Percentiles rank a stretch among this genome's conserved stretches.
Evolutionary conservation across 2,888 invertebrate genomes (phyloP).

Genomic region (Tubulanus polymorphus): DNA sequence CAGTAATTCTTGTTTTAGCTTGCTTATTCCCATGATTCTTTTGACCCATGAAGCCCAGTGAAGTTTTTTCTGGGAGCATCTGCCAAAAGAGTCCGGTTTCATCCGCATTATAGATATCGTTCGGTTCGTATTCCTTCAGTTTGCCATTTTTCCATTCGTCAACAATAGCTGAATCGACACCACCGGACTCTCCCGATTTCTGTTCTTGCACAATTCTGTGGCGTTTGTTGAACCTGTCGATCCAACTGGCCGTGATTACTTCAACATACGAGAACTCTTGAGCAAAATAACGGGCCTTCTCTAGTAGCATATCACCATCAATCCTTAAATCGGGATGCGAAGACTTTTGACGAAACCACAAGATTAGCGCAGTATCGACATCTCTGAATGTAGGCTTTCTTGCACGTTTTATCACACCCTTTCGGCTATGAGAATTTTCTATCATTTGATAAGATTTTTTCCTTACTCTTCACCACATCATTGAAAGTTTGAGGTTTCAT

Average conservation of each 20-base stretch:
- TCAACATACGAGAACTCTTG: constrained; percentile 5
- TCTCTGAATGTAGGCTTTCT: neutral
- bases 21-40: constrained; percentile 21
- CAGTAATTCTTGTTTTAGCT: constrained; percentile 22
- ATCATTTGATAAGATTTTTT: neutral
- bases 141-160: constrained; percentile 12
- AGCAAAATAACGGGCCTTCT: constrained; percentile 16
- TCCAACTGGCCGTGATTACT: constrained; percentile 16
- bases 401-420: neutral
- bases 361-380: neutral
- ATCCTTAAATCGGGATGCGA: neutral
- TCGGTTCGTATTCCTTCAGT: constrained; percentile 10
- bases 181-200: constrained; percentile 17
- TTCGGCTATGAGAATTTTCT: neutral
- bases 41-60: constrained; percentile 19
- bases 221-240: constrained; percentile 17
- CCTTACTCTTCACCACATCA: neutral
- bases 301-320: constrained; percentile 7
- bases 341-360: neutral
- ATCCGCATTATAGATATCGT: constrained; percentile 23
- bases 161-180: constrained; percentile 14
- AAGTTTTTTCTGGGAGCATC: constrained; percentile 19
- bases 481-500: neutral
- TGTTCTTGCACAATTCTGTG: constrained; percentile 16
- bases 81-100: constrained; percentile 24